Conservation (phyloP, 2,113 vertebrate genomes). For the Nycticryphes semicollaris region DNA sequence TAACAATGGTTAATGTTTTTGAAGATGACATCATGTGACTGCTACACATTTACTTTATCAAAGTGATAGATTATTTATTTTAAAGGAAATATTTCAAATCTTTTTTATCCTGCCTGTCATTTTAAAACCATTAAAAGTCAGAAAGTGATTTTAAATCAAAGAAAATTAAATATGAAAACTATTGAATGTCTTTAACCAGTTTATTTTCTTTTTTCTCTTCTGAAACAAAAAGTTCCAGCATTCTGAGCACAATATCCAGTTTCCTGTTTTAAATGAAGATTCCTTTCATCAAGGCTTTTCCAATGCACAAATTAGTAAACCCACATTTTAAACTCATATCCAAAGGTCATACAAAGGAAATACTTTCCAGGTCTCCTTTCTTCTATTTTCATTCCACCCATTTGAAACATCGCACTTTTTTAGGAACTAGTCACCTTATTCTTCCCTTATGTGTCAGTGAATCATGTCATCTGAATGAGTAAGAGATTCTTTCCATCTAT, state of each 20-base stretch:
- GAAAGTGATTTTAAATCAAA: not conserved
- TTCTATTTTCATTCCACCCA: not conserved
- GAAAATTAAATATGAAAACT: not conserved
- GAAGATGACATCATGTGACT: not conserved
- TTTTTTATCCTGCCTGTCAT: not conserved
- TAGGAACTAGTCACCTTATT: not conserved
- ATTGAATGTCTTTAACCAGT: not conserved
- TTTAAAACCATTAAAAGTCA: not conserved
- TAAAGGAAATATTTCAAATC: not conserved
- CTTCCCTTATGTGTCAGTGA: not conserved
- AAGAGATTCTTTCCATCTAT: not conserved
- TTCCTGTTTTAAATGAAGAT: not conserved
- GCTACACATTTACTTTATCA: not conserved
- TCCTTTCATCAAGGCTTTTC: not conserved
- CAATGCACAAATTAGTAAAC: not conserved
- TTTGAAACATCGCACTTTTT: not conserved
- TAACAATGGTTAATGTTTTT: not conserved
- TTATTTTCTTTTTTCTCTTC: not conserved
- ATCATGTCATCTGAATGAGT: not conserved
- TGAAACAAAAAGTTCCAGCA: not conserved
- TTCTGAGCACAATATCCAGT: not conserved
- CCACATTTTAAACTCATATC: not conserved
- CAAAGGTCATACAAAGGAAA: not conserved
- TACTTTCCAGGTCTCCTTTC: not conserved
- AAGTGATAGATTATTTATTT: not conserved